Conservation (phyloP, 2,888 invertebrate species). For the Tinea trinotella region DNA sequence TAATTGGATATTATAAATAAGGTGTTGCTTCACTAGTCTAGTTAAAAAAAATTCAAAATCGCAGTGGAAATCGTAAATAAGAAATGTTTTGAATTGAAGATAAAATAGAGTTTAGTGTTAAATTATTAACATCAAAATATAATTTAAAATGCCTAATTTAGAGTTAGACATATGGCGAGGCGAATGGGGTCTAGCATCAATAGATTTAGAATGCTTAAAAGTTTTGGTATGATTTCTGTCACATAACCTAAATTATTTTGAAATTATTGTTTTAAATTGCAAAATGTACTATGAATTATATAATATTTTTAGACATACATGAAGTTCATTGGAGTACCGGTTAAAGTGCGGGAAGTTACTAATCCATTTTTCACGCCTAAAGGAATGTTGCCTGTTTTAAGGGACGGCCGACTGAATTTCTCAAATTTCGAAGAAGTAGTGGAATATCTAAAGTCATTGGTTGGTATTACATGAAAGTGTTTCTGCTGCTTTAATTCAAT, state of each 20-base stretch:
- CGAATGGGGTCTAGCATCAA: slow-evolving; percentile 89
- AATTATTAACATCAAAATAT: background rate
- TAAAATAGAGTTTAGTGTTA: background rate
- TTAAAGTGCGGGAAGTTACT: slow-evolving; percentile 76
- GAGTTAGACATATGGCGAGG: slow-evolving; percentile 86
- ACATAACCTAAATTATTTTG: slow-evolving; percentile 25
- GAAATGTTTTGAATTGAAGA: background rate
- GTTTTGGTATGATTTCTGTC: slow-evolving; percentile 76
- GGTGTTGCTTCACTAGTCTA: too few relatives aligned
- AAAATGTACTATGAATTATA: slow-evolving; percentile 29
- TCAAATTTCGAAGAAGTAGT: slow-evolving; percentile 79
- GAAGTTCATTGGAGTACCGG: slow-evolving; percentile 85
- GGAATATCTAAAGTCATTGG: slow-evolving; percentile 77
- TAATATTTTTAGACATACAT: slow-evolving; percentile 64
- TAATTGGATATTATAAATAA: background rate
- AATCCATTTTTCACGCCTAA: slow-evolving; percentile 83
- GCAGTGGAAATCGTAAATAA: background rate
- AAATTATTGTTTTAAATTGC: slow-evolving; percentile 17
- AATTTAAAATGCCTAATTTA: slow-evolving; percentile 51
- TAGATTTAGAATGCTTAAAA: slow-evolving; percentile 87
- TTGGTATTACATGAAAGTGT: slow-evolving; percentile 33
- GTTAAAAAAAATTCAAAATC: background rate
- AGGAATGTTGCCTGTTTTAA: slow-evolving; percentile 80
- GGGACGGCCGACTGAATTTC: slow-evolving; percentile 69
- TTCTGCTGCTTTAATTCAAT: too few relatives aligned